Base-by-base conservation (phyloP, 1,140 invertebrate genomes). In the Atta colombica region DNA sequence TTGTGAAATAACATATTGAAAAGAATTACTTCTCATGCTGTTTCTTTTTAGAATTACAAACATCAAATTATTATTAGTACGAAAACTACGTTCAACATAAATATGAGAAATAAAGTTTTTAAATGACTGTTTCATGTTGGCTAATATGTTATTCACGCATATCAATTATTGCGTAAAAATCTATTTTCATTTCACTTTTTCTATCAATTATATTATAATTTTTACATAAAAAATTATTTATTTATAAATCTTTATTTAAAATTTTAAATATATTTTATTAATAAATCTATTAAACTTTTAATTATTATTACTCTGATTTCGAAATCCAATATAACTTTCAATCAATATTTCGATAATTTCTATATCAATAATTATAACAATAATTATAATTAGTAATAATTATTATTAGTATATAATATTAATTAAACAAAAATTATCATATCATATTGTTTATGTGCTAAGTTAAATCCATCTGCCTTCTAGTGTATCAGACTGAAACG, bases 401-500 rank as follows among this genome's bases (percentile, higher is more conserved):
- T 39, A 55, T 60, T 60, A 75, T 75, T 35, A 35, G 35, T 35
- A 7, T 31, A 63, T 63, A 31, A 65, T 61, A 28, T 7, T 31
- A 35, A 18, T 65, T 35, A 65, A 65, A 65, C 31, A 35, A 65
- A 31, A 18, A 35, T 65, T 65, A 65, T 35, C 60, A 63, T 18
- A 12, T 39, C 12, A 75, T 21, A 8, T 16, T 16, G 8, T 39
- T 53, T 69, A 18, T 35, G 14, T 35, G 71, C 51, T 75, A 16
- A 77, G 21, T 45, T 63, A 65, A 77, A 8, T 7, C 3, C 14
- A 18, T 45, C 55, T 45, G n/a, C 14, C 14, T 77, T 28, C 10
- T 25, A 28, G 39, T 51, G 39, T 78, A 78, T 78, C 45, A 68
- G n/a, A 78, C 4, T 25, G 45, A 78, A 66, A 78, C 45, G 21